Base-by-base conservation (phyloP, 2,888 invertebrate species). In the Folsomia candida region DNA sequence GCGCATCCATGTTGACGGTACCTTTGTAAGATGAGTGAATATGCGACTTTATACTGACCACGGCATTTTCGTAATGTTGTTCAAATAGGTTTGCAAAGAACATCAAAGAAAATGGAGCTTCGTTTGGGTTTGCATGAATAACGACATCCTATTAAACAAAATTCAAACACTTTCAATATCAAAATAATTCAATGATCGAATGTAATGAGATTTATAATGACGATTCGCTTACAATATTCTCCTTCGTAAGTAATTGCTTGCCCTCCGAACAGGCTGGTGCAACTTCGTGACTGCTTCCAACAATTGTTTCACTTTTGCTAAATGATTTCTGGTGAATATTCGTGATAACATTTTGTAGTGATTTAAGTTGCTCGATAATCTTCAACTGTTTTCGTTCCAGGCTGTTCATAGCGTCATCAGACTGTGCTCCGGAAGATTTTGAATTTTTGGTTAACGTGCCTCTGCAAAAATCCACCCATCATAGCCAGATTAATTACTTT, bases 191-290 rank as follows among this genome's bases (percentile, higher is more conserved):
- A 18, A 2, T 11, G 9, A 11, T 47, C 47, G 47, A 9, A 47
- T 47, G 9, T 9, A 47, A 47, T n/a, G n/a, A n/a, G 18, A 47
- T 47, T 47, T 47, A 24, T 6, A 24, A 25, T n/a, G n/a, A n/a
- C n/a, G n/a, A n/a, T n/a, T n/a, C n/a, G 6, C 62, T 62, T 29
- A 62, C 62, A 62, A 62, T 29, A 28, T 28, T 62, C n/a, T 62
- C 62, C 2, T 62, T 27, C 22, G 25, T 59, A 3, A 62, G 18
- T 28, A 62, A 28, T 28, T 62, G 47, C 9, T 18, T 29, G 20
- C 62, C 29, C 6, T 29, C 18, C 26, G 22, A 6, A 3, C 9
- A 2, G 22, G 18, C 24, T n/a, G 18, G 14, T 25, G 3, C 57
- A 20, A 57, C 14, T 25, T 3, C 18, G 26, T 26, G 9, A 18